Percentiles rank a stretch among this genome's conserved stretches.
phyloP scores from a whole-genome alignment of 1,140 invertebrate species.

The Chionoecetes opilio region DNA sequence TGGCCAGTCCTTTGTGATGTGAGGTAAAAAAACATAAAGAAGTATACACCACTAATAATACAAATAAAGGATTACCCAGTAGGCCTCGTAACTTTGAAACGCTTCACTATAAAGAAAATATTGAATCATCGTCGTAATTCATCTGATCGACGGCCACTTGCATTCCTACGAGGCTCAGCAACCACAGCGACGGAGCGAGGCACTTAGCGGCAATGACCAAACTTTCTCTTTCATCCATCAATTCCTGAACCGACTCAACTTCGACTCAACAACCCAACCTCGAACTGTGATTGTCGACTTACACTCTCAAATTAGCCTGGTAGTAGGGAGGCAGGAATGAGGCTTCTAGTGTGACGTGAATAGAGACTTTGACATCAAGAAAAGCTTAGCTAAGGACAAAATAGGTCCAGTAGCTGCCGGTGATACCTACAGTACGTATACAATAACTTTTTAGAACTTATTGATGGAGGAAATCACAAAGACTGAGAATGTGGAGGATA shows the following conservation, averaged over 20 bases:
- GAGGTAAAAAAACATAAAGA: neutral
- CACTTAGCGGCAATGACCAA: neutral
- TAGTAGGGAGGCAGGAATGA: neutral
- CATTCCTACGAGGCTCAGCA: neutral
- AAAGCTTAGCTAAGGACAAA: too few relatives aligned
- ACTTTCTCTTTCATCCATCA: slow-evolving; percentile 10
- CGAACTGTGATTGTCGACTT: neutral
- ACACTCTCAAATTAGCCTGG: neutral
- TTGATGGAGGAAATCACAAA: too few relatives aligned
- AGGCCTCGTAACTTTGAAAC: neutral
- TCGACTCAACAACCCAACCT: too few relatives aligned
- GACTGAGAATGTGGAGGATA: too few relatives aligned
- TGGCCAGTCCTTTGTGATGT: too few relatives aligned
- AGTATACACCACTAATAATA: neutral
- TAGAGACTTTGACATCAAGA: too few relatives aligned
- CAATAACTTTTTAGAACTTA: too few relatives aligned
- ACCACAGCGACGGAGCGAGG: neutral
- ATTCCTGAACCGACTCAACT: neutral
- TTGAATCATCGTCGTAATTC: neutral
- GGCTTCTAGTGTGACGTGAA: too few relatives aligned
- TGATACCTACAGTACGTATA: too few relatives aligned
- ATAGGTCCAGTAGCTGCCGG: too few relatives aligned
- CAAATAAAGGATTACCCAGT: neutral
- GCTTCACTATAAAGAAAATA: neutral
- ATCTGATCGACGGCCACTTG: neutral